Conservation (phyloP, 2,113 vertebrate genomes). For the Mellivora capensis region DNA sequence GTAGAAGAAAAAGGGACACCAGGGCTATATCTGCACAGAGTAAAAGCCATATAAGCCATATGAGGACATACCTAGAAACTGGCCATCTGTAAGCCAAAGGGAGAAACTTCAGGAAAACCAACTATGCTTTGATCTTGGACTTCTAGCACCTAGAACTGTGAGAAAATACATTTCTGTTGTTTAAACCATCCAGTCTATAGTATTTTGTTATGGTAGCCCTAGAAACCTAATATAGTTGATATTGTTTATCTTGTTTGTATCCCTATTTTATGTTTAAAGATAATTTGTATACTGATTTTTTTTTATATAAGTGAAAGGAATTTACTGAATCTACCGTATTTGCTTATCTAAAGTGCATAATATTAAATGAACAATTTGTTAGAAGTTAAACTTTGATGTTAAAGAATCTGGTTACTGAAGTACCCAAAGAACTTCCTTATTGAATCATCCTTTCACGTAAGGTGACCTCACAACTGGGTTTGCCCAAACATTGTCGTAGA, state of each 20-base stretch:
- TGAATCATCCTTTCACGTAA: neutral
- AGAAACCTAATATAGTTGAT: neutral
- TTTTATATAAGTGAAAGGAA: neutral
- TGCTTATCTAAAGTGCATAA: neutral
- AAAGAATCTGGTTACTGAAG: neutral
- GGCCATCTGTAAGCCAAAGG: neutral
- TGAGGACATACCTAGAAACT: neutral
- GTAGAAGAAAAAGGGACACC: neutral
- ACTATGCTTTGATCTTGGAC: neutral
- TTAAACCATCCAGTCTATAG: neutral
- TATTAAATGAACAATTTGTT: neutral
- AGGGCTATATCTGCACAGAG: rapidly evolving
- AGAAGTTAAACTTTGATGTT: neutral
- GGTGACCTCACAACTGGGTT: neutral
- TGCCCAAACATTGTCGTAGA: neutral
- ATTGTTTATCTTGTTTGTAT: neutral
- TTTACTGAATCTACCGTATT: neutral
- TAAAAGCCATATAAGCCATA: neutral
- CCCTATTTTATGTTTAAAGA: neutral
- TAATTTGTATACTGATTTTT: neutral
- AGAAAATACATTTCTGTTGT: neutral
- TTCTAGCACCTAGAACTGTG: neutral
- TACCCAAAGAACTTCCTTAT: neutral
- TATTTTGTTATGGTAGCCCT: neutral
- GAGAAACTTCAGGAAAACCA: neutral